A percentile compares a stretch with the other conserved stretches of the same genome.
Conservation (phyloP, 2,888 invertebrate genomes). For the Agrotis exclamationis region DNA sequence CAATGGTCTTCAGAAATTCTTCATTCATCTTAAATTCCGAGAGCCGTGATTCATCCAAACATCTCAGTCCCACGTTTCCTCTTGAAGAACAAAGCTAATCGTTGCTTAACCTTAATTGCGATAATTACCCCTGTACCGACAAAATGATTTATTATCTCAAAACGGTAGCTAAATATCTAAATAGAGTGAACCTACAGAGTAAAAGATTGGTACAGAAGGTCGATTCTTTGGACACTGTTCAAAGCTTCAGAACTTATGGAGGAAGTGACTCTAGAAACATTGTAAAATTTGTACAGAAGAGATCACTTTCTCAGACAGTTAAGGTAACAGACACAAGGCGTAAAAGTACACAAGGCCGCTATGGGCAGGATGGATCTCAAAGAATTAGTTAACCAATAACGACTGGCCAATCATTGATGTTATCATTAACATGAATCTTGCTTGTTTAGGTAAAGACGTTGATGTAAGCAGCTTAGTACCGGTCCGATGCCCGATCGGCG, state of each 20-base stretch:
- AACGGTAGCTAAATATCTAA: conserved; percentile 70
- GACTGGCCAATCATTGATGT: no score
- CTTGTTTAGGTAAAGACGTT: no score
- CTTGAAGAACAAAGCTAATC: conserved; percentile 85
- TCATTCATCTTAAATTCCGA: conserved; percentile 56
- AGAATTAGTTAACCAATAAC: no score
- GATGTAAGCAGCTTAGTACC: no score
- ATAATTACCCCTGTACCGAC: conserved; percentile 85
- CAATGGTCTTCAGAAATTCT: conserved; percentile 51
- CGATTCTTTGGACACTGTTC: no score
- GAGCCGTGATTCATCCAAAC: conserved; percentile 60
- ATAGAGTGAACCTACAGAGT: conserved; percentile 56
- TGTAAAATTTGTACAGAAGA: no score
- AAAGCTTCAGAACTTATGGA: no score
- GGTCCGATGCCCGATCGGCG: no score
- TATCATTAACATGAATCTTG: no score
- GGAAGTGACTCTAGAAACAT: neutral
- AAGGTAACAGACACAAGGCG: no score
- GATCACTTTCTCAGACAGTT: neutral
- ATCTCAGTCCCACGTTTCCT: conserved; percentile 79
- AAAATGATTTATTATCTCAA: conserved; percentile 86
- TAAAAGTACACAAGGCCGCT: neutral
- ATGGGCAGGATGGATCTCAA: neutral
- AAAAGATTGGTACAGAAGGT: conserved; percentile 27
- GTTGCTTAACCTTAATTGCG: conserved; percentile 89